A percentile compares a stretch with the other conserved stretches of the same genome.
Evolutionary conservation across 2,888 invertebrate genomes (phyloP).

Genomic region (Uropetala carovei): DNA sequence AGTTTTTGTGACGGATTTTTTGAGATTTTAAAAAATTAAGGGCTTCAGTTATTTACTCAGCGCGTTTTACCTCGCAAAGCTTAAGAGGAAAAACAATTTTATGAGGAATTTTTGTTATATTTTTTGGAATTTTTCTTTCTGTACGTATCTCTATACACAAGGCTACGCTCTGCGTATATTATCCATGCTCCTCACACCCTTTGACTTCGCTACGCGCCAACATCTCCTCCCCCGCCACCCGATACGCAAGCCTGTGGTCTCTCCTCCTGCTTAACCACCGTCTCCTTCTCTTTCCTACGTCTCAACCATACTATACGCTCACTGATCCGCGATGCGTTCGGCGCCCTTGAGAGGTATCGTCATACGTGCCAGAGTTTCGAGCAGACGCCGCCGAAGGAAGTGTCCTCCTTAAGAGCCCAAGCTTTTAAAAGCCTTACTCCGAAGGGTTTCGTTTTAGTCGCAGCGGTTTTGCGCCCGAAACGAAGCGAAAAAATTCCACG

Average conservation of each 20-base stretch:
- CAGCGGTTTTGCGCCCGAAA: neutral
- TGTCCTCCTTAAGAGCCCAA: neutral
- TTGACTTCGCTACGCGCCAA: neutral
- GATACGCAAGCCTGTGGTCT: neutral
- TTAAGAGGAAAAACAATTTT: too few species aligned
- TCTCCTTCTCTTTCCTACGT: neutral
- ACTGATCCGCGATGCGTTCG: slow-evolving; percentile 21
- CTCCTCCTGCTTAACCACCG: neutral
- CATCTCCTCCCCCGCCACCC: neutral
- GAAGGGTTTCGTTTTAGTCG: neutral
- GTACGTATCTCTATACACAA: too few species aligned
- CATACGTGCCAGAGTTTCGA: slow-evolving; percentile 21
- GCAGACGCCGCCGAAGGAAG: neutral
- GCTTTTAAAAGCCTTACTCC: neutral
- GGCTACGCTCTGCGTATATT: too few species aligned
- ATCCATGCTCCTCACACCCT: neutral
- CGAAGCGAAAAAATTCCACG: neutral
- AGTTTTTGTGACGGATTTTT: too few species aligned
- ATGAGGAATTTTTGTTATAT: too few species aligned
- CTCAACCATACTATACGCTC: slow-evolving; percentile 23
- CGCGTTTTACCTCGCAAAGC: too few species aligned
- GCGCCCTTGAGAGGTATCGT: slow-evolving; percentile 48
- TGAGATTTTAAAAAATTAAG: too few species aligned
- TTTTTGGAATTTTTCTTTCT: too few species aligned
- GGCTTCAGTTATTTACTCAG: too few species aligned